phyloP scores from a whole-genome alignment of 2,113 vertebrate genomes.

The Mormyrus iriodes region DNA sequence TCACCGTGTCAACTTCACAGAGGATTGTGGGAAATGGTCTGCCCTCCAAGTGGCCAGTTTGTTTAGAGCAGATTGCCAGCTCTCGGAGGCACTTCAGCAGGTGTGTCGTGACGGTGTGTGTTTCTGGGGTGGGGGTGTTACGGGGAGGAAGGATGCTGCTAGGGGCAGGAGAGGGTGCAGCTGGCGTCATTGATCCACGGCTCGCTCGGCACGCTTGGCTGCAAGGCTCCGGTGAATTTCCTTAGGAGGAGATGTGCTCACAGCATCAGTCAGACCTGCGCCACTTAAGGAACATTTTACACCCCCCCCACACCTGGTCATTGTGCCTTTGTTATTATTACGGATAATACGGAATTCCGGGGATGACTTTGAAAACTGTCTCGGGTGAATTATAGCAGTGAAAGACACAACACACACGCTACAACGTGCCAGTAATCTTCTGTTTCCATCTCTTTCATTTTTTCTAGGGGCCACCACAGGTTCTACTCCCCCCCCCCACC shows the following conservation, averaged over 20 bases:
- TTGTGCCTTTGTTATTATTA: neutral
- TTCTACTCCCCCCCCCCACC: neutral
- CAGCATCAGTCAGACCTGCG: neutral
- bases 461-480: neutral
- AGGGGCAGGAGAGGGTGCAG: slow-evolving; percentile 42
- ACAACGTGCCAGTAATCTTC: neutral
- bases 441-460: neutral
- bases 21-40: neutral
- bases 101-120: slow-evolving; percentile 10
- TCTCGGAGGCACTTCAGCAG: slow-evolving; percentile 3
- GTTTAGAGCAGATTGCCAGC: slow-evolving; percentile 7
- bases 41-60: neutral
- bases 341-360: neutral
- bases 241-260: neutral
- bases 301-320: neutral
- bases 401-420: neutral
- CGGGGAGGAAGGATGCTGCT: slow-evolving; percentile 27
- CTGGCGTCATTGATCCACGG: slow-evolving; percentile 44
- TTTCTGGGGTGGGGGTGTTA: neutral
- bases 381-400: neutral
- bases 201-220: slow-evolving; percentile 44
- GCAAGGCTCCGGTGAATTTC: slow-evolving; percentile 33
- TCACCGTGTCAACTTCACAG: neutral
- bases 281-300: neutral
- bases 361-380: neutral